Evolutionary conservation across 2,113 vertebrate genomes (phyloP).

Genomic region (Baryphthengus martii): DNA sequence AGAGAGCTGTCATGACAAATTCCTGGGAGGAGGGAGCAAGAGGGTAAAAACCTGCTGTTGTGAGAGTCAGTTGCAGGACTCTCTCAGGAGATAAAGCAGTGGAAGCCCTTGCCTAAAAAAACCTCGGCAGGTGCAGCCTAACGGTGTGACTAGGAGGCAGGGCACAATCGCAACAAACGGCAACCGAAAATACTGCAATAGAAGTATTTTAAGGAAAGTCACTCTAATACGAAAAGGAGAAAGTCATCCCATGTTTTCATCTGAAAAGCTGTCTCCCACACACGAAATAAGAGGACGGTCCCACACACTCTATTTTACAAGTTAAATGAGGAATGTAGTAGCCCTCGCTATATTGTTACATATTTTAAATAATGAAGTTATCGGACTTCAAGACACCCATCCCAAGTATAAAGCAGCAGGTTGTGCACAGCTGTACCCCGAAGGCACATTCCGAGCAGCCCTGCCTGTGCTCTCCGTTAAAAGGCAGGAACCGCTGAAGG

Average conservation of each 20-base stretch:
- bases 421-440: neutral
- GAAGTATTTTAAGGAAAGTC: neutral
- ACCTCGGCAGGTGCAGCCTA: neutral
- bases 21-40: neutral
- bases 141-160: neutral
- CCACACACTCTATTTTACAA: neutral
- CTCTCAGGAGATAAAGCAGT: neutral
- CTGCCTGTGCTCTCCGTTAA: neutral
- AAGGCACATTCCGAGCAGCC: neutral
- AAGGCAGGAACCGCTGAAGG: neutral
- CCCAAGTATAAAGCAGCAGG: neutral
- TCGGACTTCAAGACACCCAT: neutral
- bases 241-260: neutral
- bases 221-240: neutral
- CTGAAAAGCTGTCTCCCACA: neutral
- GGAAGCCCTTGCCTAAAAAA: neutral
- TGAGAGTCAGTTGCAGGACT: neutral
- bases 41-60: fast-evolving
- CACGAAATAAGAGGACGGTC: neutral
- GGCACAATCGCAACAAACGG: neutral
- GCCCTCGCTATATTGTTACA: neutral
- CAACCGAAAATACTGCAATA: neutral
- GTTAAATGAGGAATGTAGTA: neutral
- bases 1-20: neutral
- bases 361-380: neutral